Percentiles rank a stretch among this genome's conserved stretches.
phyloP scores from a whole-genome alignment of 2,797 vertebrate species.

The Falco peregrinus region DNA sequence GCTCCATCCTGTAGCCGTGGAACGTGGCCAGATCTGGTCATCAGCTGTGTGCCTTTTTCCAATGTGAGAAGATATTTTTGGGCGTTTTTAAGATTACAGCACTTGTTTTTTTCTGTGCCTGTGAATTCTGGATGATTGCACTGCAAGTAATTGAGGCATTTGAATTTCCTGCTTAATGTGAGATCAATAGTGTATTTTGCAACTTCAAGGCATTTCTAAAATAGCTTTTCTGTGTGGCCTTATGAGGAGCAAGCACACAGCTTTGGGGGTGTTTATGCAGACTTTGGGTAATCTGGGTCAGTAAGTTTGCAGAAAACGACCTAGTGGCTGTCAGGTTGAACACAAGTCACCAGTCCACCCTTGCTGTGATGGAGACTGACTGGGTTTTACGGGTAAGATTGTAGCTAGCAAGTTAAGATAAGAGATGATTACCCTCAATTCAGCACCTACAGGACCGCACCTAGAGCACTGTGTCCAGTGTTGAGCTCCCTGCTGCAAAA shows the following conservation, averaged over 20 bases:
- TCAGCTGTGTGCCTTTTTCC: constrained; percentile 44
- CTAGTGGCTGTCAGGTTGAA: not conserved
- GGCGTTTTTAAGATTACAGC: constrained; percentile 44
- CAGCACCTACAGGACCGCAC: not conserved
- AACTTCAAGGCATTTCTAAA: constrained; percentile 41
- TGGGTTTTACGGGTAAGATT: not conserved
- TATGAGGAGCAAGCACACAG: not conserved
- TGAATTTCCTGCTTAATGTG: constrained; percentile 41
- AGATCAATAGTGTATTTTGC: not conserved
- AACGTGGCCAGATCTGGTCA: constrained; percentile 8
- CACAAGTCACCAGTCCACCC: not conserved
- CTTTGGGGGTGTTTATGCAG: not conserved
- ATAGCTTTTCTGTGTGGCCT: not conserved
- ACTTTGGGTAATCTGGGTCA: not conserved
- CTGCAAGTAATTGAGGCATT: constrained; percentile 32
- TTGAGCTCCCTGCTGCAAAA: not conserved
- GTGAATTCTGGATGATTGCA: constrained; percentile 55
- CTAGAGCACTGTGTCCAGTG: not conserved
- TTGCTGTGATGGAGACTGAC: not conserved
- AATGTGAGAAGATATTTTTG: not conserved
- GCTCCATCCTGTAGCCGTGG: not conserved
- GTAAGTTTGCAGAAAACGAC: not conserved
- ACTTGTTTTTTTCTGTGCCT: not conserved
- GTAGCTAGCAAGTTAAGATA: not conserved
- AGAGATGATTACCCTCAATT: not conserved